These are phyloP conservation scores for Columba livia DNA, from an alignment of 2,113 vertebrate species.

Conservation along the genomic window DNA sequence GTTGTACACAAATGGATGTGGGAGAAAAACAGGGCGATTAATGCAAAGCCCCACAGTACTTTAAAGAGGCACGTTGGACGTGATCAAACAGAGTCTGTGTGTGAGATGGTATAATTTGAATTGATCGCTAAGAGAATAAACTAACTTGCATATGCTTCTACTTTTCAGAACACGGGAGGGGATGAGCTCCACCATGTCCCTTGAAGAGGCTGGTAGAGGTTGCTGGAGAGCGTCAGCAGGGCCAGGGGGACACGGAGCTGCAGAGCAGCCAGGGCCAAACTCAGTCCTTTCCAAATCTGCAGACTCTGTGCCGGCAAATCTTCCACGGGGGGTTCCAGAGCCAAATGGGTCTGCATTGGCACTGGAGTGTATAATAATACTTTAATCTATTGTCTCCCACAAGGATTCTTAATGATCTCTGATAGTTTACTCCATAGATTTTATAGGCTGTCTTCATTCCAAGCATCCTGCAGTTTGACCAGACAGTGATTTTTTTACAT, in stretches of 20 bases:
- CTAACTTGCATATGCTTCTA: fast-evolving
- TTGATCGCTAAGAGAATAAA: background rate
- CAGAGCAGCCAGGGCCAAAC: background rate
- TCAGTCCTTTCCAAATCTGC: background rate
- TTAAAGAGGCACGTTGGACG: background rate
- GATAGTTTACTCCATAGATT: background rate
- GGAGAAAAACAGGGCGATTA: background rate
- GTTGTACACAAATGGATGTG: background rate
- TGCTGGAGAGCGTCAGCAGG: background rate
- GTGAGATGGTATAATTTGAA: background rate
- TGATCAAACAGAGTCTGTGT: background rate
- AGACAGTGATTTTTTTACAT: conserved; percentile 47
- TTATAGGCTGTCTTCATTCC: conserved; percentile 39
- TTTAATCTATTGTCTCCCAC: conserved; percentile 27
- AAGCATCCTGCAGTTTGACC: conserved; percentile 34
- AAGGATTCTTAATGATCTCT: conserved; percentile 34
- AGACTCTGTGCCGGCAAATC: background rate
- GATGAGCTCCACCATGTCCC: background rate
- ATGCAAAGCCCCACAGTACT: background rate
- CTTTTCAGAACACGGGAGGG: background rate
- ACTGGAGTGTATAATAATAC: background rate
- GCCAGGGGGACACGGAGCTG: background rate
- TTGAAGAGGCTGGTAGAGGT: background rate
- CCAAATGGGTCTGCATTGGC: background rate
- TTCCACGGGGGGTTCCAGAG: background rate